A percentile compares a stretch with the other conserved stretches of the same genome.
Evolutionary conservation across 2,888 invertebrate species (phyloP).

Genomic region (Scaptomyza reducta): DNA sequence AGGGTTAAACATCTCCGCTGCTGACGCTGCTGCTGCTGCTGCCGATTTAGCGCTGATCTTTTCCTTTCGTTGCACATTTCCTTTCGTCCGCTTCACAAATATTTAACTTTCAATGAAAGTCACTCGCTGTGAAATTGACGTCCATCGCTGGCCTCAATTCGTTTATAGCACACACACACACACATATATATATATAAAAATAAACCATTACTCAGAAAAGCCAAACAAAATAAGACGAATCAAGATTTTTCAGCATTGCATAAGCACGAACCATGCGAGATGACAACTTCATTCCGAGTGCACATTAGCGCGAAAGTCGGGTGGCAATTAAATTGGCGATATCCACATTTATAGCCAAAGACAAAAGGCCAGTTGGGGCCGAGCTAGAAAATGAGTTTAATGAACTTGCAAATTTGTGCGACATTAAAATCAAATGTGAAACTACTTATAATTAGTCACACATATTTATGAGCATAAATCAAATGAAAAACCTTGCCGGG

Average conservation of each 20-base stretch:
- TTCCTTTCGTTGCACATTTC: constrained; percentile 74
- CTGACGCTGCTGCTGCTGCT: neutral
- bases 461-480: constrained; percentile 46
- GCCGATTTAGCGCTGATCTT: constrained; percentile 36
- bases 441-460: constrained; percentile 61
- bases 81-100: constrained; percentile 72
- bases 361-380: constrained; percentile 37
- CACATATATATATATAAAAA: neutral
- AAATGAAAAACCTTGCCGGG: neutral
- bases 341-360: constrained; percentile 47
- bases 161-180: constrained; percentile 10
- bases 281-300: constrained; percentile 60
- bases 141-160: constrained; percentile 68
- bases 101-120: constrained; percentile 80
- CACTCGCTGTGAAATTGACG: constrained; percentile 49
- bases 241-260: constrained; percentile 69
- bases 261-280: constrained; percentile 43
- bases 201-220: constrained; percentile 54
- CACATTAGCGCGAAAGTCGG: constrained; percentile 46
- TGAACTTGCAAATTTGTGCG: constrained; percentile 70
- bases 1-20: constrained; percentile 24
- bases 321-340: constrained; percentile 43
- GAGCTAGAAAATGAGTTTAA: constrained; percentile 64
- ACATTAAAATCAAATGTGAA: constrained; percentile 62
- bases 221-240: constrained; percentile 48